Conservation (phyloP, 37 sponge, comb jelly and placozoan species). For the Hexactinellida sp. region DNA sequence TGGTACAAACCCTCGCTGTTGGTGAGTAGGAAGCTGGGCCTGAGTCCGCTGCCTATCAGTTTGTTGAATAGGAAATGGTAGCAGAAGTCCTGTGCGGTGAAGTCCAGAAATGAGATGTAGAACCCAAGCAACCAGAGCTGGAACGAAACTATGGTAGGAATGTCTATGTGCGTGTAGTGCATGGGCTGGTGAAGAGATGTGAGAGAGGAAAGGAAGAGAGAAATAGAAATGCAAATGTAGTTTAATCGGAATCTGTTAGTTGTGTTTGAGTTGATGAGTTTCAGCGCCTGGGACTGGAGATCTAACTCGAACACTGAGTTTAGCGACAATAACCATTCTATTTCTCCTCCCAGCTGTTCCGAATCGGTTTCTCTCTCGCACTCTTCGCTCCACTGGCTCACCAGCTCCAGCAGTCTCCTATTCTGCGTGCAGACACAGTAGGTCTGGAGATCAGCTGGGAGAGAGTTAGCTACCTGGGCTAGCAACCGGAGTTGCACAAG, state of each 20-base stretch:
- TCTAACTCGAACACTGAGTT: background rate
- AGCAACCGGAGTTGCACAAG: background rate
- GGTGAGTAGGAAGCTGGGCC: background rate
- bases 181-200: background rate
- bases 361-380: background rate
- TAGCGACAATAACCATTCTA: constrained; percentile 1
- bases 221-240: background rate
- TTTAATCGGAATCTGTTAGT: background rate
- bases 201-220: constrained; percentile 4
- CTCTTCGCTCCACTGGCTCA: background rate
- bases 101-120: background rate
- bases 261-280: background rate
- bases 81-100: background rate
- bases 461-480: background rate
- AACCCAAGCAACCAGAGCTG: background rate
- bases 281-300: background rate
- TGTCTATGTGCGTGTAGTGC: background rate
- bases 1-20: background rate
- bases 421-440: background rate
- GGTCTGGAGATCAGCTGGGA: background rate
- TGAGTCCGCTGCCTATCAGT: background rate
- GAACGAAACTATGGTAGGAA: background rate
- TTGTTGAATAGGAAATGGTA: background rate
- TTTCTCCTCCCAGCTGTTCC: background rate
- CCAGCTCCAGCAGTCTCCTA: background rate